phyloP scores from a whole-genome alignment of 64 coral and sea anemone genomes.

The Actinia equina region DNA sequence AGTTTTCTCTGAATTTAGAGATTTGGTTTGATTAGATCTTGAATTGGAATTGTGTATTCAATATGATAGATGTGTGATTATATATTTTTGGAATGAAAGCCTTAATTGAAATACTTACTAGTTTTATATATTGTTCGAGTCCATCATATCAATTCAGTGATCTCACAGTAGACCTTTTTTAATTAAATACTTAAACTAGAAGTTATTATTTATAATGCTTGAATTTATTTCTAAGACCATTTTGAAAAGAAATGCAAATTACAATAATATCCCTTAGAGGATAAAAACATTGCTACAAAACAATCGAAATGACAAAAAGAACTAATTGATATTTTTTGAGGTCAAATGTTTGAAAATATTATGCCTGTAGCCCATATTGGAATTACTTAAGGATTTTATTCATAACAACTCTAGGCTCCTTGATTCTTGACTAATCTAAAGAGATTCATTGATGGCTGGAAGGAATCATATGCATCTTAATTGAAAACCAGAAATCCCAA shows the following conservation, averaged over 20 bases:
- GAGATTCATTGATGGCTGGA: conserved; percentile 10
- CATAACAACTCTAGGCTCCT: neutral
- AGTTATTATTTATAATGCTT: conserved; percentile 10
- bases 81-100: conserved; percentile 11
- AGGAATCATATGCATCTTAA: neutral
- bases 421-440: neutral
- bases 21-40: conserved; percentile 18
- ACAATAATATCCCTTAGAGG: neutral
- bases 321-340: neutral
- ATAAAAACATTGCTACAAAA: conserved; percentile 9
- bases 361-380: neutral
- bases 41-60: conserved; percentile 10
- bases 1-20: neutral
- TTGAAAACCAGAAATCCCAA: conserved; percentile 6
- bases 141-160: neutral
- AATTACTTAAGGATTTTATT: neutral
- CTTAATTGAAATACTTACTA: conserved; percentile 11
- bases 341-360: conserved; percentile 8
- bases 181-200: conserved; percentile 14
- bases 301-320: conserved; percentile 1
- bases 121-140: neutral
- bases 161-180: neutral
- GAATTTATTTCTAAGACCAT: conserved; percentile 1
- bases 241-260: conserved; percentile 11
- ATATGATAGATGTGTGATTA: neutral